These are phyloP conservation scores for Epirrita christyi DNA, from an alignment of 2,888 invertebrate species.

Conservation along the genomic window DNA sequence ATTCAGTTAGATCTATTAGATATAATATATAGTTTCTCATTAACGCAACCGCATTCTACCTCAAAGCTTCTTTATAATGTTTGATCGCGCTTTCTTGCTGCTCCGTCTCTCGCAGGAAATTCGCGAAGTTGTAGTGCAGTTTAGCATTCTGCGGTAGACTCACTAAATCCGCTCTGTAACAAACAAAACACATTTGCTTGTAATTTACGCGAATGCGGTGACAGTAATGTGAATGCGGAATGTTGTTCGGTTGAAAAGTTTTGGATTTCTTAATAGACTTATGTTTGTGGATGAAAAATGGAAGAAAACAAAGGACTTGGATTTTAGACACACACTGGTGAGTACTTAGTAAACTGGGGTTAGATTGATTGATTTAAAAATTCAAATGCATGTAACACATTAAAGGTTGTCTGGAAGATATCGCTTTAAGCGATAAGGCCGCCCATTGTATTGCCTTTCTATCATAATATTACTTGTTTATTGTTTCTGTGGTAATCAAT, in stretches of 20 bases:
- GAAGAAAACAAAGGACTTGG: background rate
- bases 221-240: constrained; percentile 53
- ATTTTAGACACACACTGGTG: too few relatives aligned
- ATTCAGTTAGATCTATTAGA: too few relatives aligned
- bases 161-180: constrained; percentile 91
- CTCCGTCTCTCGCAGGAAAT: constrained; percentile 91
- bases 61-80: constrained; percentile 92
- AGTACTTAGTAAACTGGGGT: too few relatives aligned
- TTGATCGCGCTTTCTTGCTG: constrained; percentile 89
- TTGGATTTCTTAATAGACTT: constrained; percentile 1
- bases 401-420: too few relatives aligned
- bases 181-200: constrained; percentile 71
- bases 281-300: background rate
- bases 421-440: too few relatives aligned
- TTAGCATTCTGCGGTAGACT: constrained; percentile 94
- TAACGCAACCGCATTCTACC: constrained; percentile 80
- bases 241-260: background rate
- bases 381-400: too few relatives aligned
- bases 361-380: too few relatives aligned
- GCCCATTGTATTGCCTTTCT: too few relatives aligned
- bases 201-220: constrained; percentile 61
- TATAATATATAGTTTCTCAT: constrained; percentile 24
- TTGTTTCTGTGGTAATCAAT: too few relatives aligned
- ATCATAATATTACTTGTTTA: too few relatives aligned
- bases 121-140: constrained; percentile 96